phyloP scores from a whole-genome alignment of 92 coral and sea anemone species.

The Actinostola sp. region DNA sequence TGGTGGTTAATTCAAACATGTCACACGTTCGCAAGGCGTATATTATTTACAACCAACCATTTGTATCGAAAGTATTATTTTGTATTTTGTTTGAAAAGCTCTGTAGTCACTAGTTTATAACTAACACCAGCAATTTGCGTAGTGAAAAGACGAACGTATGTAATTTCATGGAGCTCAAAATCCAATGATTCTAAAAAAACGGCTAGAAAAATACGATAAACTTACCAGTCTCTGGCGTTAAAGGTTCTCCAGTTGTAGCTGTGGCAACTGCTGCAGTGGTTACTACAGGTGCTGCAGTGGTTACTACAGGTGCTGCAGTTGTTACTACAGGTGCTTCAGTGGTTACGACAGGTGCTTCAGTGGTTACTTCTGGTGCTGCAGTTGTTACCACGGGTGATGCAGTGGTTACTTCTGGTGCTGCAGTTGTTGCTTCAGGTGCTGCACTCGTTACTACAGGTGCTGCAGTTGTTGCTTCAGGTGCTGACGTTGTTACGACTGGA shows the following conservation, averaged over 20 bases:
- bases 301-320: not conserved
- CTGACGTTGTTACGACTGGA: not conserved
- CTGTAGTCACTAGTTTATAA: no score
- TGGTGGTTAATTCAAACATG: no score
- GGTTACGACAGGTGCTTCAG: not conserved
- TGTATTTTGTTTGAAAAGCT: no score
- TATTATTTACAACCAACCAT: no score
- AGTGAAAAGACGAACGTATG: no score
- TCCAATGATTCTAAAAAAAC: no score
- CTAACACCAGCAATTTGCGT: no score
- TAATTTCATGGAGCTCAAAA: no score
- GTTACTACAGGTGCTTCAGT: not conserved
- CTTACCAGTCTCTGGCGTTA: no score
- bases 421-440: not conserved
- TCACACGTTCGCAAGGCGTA: no score
- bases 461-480: conserved; percentile 2
- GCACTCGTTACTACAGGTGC: conserved; percentile 1
- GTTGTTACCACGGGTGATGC: conserved; percentile 4
- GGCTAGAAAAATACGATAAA: no score
- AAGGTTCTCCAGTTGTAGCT: not conserved
- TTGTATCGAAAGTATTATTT: no score
- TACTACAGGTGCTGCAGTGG: not conserved
- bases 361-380: not conserved
- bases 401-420: conserved; percentile 5
- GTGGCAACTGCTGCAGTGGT: not conserved